Conservation (phyloP, 64 coral and sea anemone species). For the Montipora sp. region DNA sequence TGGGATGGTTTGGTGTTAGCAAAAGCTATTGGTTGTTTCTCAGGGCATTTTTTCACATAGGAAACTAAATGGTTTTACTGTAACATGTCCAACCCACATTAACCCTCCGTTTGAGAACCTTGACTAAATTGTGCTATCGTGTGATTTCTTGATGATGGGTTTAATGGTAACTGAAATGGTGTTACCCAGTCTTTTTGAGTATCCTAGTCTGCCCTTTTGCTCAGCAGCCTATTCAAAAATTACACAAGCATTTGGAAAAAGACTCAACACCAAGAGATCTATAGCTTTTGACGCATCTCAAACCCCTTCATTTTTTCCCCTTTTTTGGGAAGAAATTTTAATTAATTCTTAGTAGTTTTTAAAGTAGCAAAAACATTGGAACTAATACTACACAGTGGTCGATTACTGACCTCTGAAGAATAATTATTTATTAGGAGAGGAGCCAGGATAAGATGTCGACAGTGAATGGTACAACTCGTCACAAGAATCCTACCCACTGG, state of each 20-base stretch:
- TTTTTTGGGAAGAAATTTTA: background rate
- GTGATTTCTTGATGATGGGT: background rate
- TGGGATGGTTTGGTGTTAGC: too few species aligned
- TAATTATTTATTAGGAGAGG: slow-evolving; percentile 68
- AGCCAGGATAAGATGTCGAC: slow-evolving; percentile 56
- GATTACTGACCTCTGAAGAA: slow-evolving; percentile 90
- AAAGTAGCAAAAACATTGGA: background rate
- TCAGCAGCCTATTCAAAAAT: background rate
- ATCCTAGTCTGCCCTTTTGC: background rate
- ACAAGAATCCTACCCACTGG: slow-evolving; percentile 57
- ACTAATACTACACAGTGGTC: slow-evolving; percentile 80
- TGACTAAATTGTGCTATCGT: too few species aligned
- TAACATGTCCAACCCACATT: too few species aligned
- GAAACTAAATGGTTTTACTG: too few species aligned
- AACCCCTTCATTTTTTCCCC: too few species aligned
- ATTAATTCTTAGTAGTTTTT: background rate
- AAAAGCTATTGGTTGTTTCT: too few species aligned
- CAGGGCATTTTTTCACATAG: too few species aligned
- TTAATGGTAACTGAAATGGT: background rate
- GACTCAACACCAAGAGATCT: background rate
- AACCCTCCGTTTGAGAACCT: too few species aligned
- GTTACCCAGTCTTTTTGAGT: background rate
- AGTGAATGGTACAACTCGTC: slow-evolving; percentile 38
- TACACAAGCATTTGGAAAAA: background rate
- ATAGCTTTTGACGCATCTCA: too few species aligned